These are phyloP conservation scores for Ormyrus labotus DNA, from an alignment of 2,888 invertebrate species.

Conservation along the genomic window DNA sequence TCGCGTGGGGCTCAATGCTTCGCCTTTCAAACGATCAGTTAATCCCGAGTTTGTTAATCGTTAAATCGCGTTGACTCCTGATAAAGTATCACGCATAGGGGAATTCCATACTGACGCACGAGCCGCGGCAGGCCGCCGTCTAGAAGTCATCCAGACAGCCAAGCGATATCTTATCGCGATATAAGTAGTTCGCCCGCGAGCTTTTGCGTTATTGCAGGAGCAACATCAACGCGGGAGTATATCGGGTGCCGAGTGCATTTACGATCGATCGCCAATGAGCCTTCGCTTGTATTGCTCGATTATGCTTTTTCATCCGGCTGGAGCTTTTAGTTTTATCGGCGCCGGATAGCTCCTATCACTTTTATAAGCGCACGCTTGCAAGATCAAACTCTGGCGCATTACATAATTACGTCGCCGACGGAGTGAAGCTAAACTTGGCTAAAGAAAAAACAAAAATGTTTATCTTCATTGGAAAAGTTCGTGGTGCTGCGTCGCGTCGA, in stretches of 20 bases:
- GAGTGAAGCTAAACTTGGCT: background rate
- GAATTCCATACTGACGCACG: background rate
- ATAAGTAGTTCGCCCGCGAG: no score
- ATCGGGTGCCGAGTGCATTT: constrained; percentile 8
- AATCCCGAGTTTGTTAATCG: no score
- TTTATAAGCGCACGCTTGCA: background rate
- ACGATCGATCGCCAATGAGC: constrained; percentile 1
- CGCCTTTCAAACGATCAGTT: no score
- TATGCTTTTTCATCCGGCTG: background rate
- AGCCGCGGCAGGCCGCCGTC: background rate
- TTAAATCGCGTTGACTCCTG: no score
- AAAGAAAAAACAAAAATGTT: background rate
- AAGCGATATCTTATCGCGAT: constrained; percentile 18
- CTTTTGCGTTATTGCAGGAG: background rate
- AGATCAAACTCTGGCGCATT: background rate
- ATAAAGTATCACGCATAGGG: background rate
- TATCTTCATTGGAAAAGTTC: background rate
- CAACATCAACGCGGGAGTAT: constrained; percentile 4
- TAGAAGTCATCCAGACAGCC: constrained; percentile 7
- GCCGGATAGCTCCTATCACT: background rate
- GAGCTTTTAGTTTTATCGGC: background rate
- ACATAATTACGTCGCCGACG: no score
- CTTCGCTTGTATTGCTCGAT: background rate
- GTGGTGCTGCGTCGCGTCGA: background rate
- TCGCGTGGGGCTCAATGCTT: no score